Percentiles rank a stretch among this genome's conserved stretches.
phyloP scores from a whole-genome alignment of 2,888 invertebrate genomes.

The Drosophila picticornis region DNA sequence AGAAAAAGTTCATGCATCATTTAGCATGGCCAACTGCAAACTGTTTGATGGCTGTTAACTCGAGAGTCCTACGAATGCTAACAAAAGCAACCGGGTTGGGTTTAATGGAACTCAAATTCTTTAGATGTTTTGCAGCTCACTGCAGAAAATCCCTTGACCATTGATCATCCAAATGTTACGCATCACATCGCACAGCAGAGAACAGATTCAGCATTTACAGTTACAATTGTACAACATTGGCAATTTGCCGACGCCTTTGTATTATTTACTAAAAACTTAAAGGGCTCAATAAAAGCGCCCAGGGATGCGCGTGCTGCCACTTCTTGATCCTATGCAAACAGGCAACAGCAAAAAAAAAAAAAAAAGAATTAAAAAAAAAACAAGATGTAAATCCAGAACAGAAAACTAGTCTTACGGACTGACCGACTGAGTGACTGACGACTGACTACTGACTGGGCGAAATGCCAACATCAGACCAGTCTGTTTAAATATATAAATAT shows the following conservation, averaged over 20 bases:
- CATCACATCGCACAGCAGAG: conserved; percentile 42
- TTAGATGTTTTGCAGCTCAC: conserved; percentile 43
- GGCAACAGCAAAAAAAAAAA: conserved; percentile 14
- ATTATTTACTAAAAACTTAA: conserved; percentile 79
- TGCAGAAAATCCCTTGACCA: conserved; percentile 46
- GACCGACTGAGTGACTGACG: conserved; percentile 42
- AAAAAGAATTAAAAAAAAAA: conserved; percentile 10
- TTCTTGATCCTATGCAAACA: conserved; percentile 76
- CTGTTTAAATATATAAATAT: conserved; percentile 20
- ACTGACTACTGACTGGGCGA: conserved; percentile 39
- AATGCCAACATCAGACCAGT: conserved; percentile 60
- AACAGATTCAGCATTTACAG: conserved; percentile 48
- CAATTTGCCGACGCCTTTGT: conserved; percentile 65
- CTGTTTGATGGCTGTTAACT: conserved; percentile 47
- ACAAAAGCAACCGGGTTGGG: conserved; percentile 22
- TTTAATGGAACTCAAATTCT: conserved; percentile 69
- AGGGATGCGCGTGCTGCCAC: conserved; percentile 63
- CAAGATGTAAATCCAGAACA: conserved; percentile 22
- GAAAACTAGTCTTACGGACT: conserved; percentile 46
- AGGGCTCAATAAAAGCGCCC: conserved; percentile 75
- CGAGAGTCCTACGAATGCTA: conserved; percentile 12
- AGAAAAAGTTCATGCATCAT: conserved; percentile 64
- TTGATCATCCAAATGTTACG: conserved; percentile 67
- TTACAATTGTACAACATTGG: conserved; percentile 60
- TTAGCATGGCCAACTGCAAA: conserved; percentile 56